Evolutionary conservation across 2,113 vertebrate species (phyloP), one percentile per base, ranked within the genome.

Genomic region (Ia io): DNA sequence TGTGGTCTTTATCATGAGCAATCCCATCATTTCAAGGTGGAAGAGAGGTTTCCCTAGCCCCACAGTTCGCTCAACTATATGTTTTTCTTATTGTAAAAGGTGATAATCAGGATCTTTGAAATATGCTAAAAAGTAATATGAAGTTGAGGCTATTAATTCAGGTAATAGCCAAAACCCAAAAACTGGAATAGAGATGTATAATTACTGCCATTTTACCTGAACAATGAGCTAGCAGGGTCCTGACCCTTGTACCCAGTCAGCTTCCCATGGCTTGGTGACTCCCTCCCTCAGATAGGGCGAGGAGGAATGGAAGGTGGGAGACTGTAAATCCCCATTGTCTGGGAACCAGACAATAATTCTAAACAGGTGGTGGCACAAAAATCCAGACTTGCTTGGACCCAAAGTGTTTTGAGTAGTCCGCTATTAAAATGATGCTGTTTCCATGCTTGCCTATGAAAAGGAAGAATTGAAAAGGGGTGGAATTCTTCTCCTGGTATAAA

Each of bases 21-120:
- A 84, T 71, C 69, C 59, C n/a, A 85, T 97, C 80, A 80, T 85
- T 92, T 88, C 59, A 79, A 63, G 7, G 88, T 70, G 44, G 10
- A 35, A 88, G 6, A 2, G 6, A 32, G 12, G 2, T 67, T 23
- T 93, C 67, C 59, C 88, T 74, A 96, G 49, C 25, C 23, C 2
- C 11, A 9, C 84, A 17, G 12, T 71, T 95, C 77, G 35, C 71
- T 37, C 22, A 13, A 13, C 56, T 37, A 42, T 35, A 32, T 67
- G 56, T 84, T 25, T 32, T 17, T 12, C 13, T 5, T 20, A 30
- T 93, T 0, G 77, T 88, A 88, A 83, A 51, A 47, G 22, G 11
- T n/a, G 42, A 70, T 95, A 71, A 78, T 74, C 51, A 96, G 49
- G 51, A 6, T 30, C 56, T 11, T 93, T 97, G 69, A 74, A 4